Percentiles rank a stretch among this genome's conserved stretches.
Evolutionary conservation across 2,113 vertebrate species (phyloP).

Genomic region (Nothobranchius furzeri): DNA sequence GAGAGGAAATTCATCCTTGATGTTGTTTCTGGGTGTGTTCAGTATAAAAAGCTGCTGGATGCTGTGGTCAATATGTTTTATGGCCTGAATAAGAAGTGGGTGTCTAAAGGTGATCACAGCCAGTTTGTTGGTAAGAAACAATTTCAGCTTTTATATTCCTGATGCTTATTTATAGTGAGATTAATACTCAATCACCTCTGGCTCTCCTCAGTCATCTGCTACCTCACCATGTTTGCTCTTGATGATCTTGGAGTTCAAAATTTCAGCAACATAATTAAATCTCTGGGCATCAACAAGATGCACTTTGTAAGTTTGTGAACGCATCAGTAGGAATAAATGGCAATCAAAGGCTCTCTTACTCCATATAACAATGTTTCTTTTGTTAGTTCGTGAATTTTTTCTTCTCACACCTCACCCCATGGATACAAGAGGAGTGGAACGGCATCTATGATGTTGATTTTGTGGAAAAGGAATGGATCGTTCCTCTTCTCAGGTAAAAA

Average conservation of each 20-base stretch:
- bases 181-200: background rate
- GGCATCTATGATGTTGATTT: slow-evolving; percentile 80
- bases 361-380: slow-evolving; percentile 16
- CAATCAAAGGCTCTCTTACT: background rate
- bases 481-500: slow-evolving; percentile 83
- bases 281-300: slow-evolving; percentile 82
- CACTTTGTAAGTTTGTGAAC: slow-evolving; percentile 77
- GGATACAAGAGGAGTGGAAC: slow-evolving; percentile 91
- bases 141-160: background rate
- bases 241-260: slow-evolving; percentile 83
- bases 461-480: slow-evolving; percentile 84
- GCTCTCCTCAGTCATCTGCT: slow-evolving; percentile 85
- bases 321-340: slow-evolving; percentile 4
- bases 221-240: slow-evolving; percentile 85
- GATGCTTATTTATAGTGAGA: background rate
- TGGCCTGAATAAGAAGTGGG: slow-evolving; percentile 69
- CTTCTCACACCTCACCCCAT: slow-evolving; percentile 84
- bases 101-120: slow-evolving; percentile 75
- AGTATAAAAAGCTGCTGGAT: slow-evolving; percentile 82
- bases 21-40: slow-evolving; percentile 84
- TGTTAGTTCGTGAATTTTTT: slow-evolving; percentile 90
- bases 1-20: slow-evolving; percentile 81
- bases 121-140: slow-evolving; percentile 82
- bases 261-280: slow-evolving; percentile 84
- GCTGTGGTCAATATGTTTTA: slow-evolving; percentile 86